These are phyloP conservation scores for Caenorhabditis japonica DNA, from an alignment of 2,888 invertebrate genomes.

Conservation along the genomic window DNA sequence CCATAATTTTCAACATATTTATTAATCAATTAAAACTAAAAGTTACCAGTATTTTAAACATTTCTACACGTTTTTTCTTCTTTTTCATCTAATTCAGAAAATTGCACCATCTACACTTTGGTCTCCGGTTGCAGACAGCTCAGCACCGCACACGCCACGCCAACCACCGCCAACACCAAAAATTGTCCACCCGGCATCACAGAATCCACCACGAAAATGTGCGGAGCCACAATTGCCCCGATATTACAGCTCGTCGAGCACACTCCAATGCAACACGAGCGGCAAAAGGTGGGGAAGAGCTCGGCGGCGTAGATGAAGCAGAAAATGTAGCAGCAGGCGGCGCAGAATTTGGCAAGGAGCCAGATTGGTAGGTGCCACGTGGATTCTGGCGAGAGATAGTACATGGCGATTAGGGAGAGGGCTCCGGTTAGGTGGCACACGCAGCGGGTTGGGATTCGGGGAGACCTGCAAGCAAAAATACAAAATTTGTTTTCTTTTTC, in stretches of 20 bases:
- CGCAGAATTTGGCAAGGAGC: conserved; percentile 49
- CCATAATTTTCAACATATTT: too few species aligned
- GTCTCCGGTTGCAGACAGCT: conserved; percentile 37
- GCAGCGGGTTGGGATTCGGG: conserved; percentile 31
- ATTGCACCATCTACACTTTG: conserved; percentile 26
- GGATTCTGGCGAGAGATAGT: conserved; percentile 29
- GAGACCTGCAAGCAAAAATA: conserved; percentile 14
- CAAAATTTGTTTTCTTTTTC: background rate
- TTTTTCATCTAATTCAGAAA: too few species aligned
- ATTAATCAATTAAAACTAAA: too few species aligned
- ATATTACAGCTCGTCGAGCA: conserved; percentile 55
- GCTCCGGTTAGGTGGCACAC: conserved; percentile 32
- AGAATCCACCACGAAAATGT: conserved; percentile 34
- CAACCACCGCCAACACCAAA: conserved; percentile 19
- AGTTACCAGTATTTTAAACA: too few species aligned
- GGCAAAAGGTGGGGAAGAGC: conserved; percentile 48
- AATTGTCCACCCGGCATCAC: conserved; percentile 14
- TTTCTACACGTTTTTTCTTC: too few species aligned
- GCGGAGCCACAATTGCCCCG: conserved; percentile 49
- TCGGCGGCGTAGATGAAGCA: conserved; percentile 53
- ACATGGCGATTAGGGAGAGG: conserved; percentile 29
- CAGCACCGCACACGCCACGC: conserved; percentile 12
- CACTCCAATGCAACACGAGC: conserved; percentile 52
- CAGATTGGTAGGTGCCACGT: conserved; percentile 34
- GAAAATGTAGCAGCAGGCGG: conserved; percentile 50